A percentile compares a stretch with the other conserved stretches of the same genome.
These are phyloP conservation scores for Homarus americanus DNA, from an alignment of 1,140 invertebrate species.

Conservation along the genomic window DNA sequence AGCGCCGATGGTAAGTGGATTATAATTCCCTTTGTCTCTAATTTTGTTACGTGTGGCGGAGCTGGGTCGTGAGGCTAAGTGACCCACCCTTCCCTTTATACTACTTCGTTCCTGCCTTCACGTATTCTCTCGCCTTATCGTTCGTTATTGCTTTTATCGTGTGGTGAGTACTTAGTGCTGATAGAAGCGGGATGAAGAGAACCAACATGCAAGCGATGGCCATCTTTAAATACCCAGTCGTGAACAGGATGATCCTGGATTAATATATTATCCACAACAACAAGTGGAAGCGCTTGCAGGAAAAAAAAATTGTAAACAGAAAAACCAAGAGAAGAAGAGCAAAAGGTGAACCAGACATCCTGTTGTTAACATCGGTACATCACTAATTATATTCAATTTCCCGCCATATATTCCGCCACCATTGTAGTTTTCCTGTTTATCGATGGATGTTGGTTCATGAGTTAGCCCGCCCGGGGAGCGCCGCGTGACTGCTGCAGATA, in stretches of 20 bases:
- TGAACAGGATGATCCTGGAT: slow-evolving; percentile 3
- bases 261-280: background rate
- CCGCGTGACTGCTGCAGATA: background rate
- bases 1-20: background rate
- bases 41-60: background rate
- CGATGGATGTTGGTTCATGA: background rate
- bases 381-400: slow-evolving; percentile 8
- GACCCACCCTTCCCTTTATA: background rate
- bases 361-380: background rate
- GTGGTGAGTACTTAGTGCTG: background rate
- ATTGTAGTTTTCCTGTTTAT: background rate
- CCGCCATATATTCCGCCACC: background rate
- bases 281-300: background rate
- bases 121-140: background rate
- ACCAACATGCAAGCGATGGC: background rate
- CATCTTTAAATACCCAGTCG: background rate
- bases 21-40: slow-evolving; percentile 16
- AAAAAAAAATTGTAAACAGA: background rate
- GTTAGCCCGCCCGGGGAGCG: background rate
- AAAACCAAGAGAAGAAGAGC: background rate
- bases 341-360: background rate
- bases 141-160: background rate
- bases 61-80: background rate
- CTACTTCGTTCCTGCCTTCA: background rate
- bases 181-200: background rate